Base-by-base conservation (phyloP, 2,888 invertebrate species). In the Eupithecia pulchellata region DNA sequence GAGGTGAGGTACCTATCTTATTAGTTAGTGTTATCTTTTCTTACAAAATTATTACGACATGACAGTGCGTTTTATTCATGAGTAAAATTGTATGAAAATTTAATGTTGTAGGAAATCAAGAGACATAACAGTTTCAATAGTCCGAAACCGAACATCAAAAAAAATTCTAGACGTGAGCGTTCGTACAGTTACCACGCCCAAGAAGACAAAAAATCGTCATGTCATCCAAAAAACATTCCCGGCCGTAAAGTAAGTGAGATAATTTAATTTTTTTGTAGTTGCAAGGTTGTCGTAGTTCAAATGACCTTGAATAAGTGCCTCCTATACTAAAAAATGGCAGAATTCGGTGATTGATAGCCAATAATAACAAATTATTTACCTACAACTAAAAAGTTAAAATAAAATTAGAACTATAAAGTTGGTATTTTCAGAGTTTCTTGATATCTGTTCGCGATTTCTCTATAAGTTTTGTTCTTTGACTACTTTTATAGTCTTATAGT, bases 121-220 rank as follows among this genome's bases (percentile, higher is more conserved):
- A 86, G 92, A 74, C 88, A 91, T 73, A 87, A 82, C 66, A 93
- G 93, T 81, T 92, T 92, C 75, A 89, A 86, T 25, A 90, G 85
- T 72, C 90, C 89, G 13, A 68, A 87, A 68, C 82, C 76, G 9
- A 88, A 86, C 27, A 78, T 88, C 29, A 78, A 88, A 1, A 91
- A 88, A 78, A 85, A 88, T 75, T 71, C 83, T 63, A 91, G 92
- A 29, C 86, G 93, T 78, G 93, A 93, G 80, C 87, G 93, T 57
- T 91, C 91, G 77, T 87, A 91, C 67, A 92, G 90, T 75, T 93
- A 89, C 79, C 83, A 89, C 76, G 87, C 86, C n/a, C 86, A 20
- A 14, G 32, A 20, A 20, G 25, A 25, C 81, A 68, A 81, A 85
- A 65, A 77, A 83, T 68, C 83, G 84, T 29, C 68, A 52, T 1